phyloP scores from a whole-genome alignment of 2,888 invertebrate genomes.

The Polymixis flavicincta region DNA sequence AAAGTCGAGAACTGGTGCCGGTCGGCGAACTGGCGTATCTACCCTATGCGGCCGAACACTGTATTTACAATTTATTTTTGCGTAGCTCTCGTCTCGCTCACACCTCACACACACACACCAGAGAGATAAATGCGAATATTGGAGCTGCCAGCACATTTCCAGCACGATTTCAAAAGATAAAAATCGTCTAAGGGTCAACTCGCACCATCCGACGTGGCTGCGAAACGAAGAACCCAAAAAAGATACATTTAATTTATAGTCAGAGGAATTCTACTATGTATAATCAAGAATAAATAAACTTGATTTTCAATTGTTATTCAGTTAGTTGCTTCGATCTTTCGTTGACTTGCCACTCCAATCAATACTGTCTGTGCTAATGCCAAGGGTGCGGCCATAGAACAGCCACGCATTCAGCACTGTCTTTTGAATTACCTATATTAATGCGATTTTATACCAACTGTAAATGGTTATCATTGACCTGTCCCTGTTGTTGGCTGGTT shows the following conservation, averaged over 20 bases:
- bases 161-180: background rate
- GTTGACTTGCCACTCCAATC: background rate
- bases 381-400: background rate
- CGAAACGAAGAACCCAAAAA: background rate
- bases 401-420: background rate
- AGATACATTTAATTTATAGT: background rate
- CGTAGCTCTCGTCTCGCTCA: background rate
- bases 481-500: background rate
- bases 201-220: background rate
- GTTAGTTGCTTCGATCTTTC: background rate
- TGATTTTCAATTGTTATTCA: background rate
- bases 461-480: background rate
- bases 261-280: background rate
- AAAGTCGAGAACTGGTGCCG: no score
- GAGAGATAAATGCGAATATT: background rate
- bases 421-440: no score
- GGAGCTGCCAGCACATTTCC: slow-evolving; percentile 1
- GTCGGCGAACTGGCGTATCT: no score
- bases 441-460: background rate
- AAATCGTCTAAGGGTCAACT: background rate
- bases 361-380: background rate
- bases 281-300: background rate
- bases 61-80: background rate
- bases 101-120: background rate
- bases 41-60: background rate